Base-by-base conservation (phyloP, 2,797 vertebrate genomes). In the Lateolabrax maculatus region DNA sequence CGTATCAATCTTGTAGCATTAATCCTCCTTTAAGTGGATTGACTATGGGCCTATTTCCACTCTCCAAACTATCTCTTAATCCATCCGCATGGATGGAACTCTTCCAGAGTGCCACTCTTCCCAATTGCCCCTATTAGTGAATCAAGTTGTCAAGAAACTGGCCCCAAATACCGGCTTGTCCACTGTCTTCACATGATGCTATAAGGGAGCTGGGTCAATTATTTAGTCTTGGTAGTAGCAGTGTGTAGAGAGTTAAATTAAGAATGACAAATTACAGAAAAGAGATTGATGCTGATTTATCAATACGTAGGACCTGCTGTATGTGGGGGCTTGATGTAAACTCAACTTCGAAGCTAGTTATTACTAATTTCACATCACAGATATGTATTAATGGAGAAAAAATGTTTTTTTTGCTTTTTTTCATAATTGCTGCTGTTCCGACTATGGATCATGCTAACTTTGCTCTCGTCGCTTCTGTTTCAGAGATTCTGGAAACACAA, bases 51-150 rank as follows among this genome's bases (percentile, higher is more conserved):
- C 78, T 68, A 48, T 83, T 93, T 88, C 84, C 84, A 78, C 71
- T 89, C 80, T 70, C 48, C 51, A 77, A 84, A 91, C 84, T 77
- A 79, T 85, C 56, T 88, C 81, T 84, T 84, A 84, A 84, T 84
- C 82, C 51, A 44, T 84, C 82, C 51, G 44, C 31, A 70, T 81
- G 34, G 58, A 79, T 94, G 94, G 95, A 95, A 71, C 67, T 77
- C 63, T 53, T 95, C 94, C 95, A 95, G 89, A 81, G 67, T 81
- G 65, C 80, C 95, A 95, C 94, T 96, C 79, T 91, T 83, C 83
- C 79, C 86, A 88, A 95, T 94, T 95, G 91, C 78, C 84, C 71
- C 68, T 66, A 84, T 91, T 79, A 89, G 81, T 80, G 87, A 88
- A 90, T 93, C 79, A 88, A 82, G 79, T 43, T 79, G 77, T 88